These are phyloP conservation scores for Chelonia mydas DNA, from an alignment of 2,797 vertebrate species.

Conservation along the genomic window DNA sequence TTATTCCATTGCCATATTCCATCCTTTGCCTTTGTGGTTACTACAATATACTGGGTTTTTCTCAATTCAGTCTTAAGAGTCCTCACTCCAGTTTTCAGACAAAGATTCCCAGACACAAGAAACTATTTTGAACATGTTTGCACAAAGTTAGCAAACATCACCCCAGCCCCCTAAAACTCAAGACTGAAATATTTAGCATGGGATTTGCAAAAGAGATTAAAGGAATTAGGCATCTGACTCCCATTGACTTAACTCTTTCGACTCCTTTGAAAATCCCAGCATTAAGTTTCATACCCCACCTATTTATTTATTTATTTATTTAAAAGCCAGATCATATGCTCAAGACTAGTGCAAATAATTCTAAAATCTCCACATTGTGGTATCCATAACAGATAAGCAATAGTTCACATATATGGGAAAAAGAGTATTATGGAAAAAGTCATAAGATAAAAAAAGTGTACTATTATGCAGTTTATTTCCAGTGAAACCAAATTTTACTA, in stretches of 20 bases:
- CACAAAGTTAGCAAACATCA: neutral
- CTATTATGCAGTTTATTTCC: slow-evolving; percentile 60
- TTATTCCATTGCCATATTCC: neutral
- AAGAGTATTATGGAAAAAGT: slow-evolving; percentile 23
- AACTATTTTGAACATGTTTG: neutral
- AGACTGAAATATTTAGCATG: neutral
- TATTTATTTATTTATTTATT: no score
- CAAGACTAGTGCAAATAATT: neutral
- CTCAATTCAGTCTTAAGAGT: neutral
- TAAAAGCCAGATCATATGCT: neutral
- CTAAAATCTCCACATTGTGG: neutral
- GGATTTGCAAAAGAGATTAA: neutral
- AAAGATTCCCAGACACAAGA: neutral
- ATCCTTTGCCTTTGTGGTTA: neutral
- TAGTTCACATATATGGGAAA: neutral
- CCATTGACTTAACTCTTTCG: neutral
- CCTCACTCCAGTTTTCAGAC: neutral
- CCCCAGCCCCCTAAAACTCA: neutral
- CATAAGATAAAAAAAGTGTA: neutral
- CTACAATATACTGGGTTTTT: neutral
- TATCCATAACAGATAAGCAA: neutral
- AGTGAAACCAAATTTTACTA: slow-evolving; percentile 56
- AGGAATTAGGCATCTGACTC: neutral
- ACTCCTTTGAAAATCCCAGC: neutral
- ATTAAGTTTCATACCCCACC: neutral